Percentiles rank a stretch among this genome's conserved stretches.
phyloP scores from a whole-genome alignment of 2,113 vertebrate species.

The Ochotona curzoniae region DNA sequence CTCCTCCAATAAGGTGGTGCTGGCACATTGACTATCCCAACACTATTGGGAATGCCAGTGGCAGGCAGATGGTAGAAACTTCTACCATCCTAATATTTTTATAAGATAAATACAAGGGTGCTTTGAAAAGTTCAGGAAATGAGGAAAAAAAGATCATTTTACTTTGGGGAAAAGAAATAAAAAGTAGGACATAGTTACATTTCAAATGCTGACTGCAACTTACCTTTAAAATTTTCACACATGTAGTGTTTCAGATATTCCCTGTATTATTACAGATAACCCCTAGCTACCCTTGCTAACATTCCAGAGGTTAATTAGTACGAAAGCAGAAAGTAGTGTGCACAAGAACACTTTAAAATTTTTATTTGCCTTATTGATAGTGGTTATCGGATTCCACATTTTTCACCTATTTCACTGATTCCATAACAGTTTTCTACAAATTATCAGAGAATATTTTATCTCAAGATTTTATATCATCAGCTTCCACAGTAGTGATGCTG shows the following conservation, averaged over 20 bases:
- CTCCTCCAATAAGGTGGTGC: not conserved
- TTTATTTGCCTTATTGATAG: not conserved
- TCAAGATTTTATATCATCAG: constrained; percentile 14
- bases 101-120: not conserved
- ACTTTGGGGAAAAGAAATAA: too few relatives aligned
- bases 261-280: not conserved
- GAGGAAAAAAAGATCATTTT: too few relatives aligned
- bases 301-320: not conserved
- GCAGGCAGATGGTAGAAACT: not conserved
- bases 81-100: not conserved
- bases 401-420: not conserved
- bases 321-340: not conserved
- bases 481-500: not conserved
- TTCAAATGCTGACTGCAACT: not conserved
- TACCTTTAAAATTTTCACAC: not conserved
- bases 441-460: constrained; percentile 5
- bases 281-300: not conserved
- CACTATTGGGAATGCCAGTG: not conserved
- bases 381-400: not conserved
- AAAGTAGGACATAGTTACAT: constrained; percentile 21
- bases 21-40: not conserved
- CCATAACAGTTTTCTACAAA: not conserved
- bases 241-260: not conserved
- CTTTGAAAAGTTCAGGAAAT: too few relatives aligned
- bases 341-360: not conserved